Base-by-base conservation (phyloP, 2,888 invertebrate genomes). In the Anthoptus insignis region DNA sequence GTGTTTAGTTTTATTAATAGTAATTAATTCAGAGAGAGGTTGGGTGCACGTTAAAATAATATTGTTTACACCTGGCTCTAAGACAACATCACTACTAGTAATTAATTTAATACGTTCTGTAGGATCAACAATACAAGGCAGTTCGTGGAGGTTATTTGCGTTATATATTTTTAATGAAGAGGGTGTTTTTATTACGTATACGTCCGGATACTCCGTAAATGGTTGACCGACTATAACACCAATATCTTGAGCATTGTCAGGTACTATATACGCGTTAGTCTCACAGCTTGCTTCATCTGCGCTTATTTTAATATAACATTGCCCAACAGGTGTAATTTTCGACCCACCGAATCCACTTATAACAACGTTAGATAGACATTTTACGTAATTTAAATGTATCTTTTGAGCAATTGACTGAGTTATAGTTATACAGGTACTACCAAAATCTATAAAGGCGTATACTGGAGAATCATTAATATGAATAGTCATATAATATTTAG, bases 101-200 rank as follows among this genome's bases (percentile, higher is more conserved):
- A 34, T 8, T 8, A 45, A 8, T 19, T 19, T 45, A 45, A 19
- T 9, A 8, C 22, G 19, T 13, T 45, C 45, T 45, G 21, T 9
- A 19, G 19, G 6, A 45, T 22, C 21, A 45, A 45, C 6, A 19
- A 45, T 19, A 21, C 1, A 5, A 22, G 19, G 29, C n/a, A 53
- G 19, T 53, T 34, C 21, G 24, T 32, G 9, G 1, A 19, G 34
- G 21, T n/a, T 14, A 53, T 29, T 29, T 29, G 7, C 32, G 14
- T 53, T 32, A 32, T 34, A 32, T 7, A 53, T 32, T n/a, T 19
- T 53, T 53, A 53, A 32, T 4, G 7, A n/a, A 32, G 6, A 19
- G 16, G 53, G 34, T 2, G 53, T 53, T 34, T 53, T 53, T 8
- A 32, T 47, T 29, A 58, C 29, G 13, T 19, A 27, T 29, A 58